phyloP scores from a whole-genome alignment of 2,888 invertebrate species.

The Encarsia formosa region DNA sequence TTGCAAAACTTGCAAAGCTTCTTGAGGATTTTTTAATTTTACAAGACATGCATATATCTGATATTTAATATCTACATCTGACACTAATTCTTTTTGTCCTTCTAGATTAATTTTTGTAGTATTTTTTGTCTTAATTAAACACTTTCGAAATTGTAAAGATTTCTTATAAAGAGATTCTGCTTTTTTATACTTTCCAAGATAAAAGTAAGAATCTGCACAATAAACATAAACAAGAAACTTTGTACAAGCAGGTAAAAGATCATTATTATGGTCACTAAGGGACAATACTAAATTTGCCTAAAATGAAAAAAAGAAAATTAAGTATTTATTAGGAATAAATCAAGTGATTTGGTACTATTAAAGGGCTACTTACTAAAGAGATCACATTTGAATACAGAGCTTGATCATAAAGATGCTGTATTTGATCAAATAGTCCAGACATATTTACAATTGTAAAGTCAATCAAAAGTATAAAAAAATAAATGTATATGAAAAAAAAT shows the following conservation, averaged over 20 bases:
- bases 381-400: slow-evolving; percentile 70
- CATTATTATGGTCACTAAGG: slow-evolving; percentile 63
- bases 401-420: slow-evolving; percentile 66
- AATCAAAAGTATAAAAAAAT: background rate
- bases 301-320: slow-evolving; percentile 29
- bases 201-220: slow-evolving; percentile 67
- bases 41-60: slow-evolving; percentile 67
- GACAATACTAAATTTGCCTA: slow-evolving; percentile 66
- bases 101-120: slow-evolving; percentile 51
- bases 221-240: slow-evolving; percentile 68
- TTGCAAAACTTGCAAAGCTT: slow-evolving; percentile 59
- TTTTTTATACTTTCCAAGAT: slow-evolving; percentile 62
- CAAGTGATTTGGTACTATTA: slow-evolving; percentile 7
- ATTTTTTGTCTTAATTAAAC: slow-evolving; percentile 57
- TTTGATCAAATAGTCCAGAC: slow-evolving; percentile 61
- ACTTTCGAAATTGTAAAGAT: slow-evolving; percentile 63
- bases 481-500: no score
- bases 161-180: slow-evolving; percentile 66
- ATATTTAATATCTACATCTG: slow-evolving; percentile 69
- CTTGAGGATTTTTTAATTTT: slow-evolving; percentile 61
- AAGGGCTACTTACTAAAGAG: slow-evolving; percentile 59
- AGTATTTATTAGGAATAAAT: background rate
- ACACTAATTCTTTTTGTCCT: slow-evolving; percentile 54
- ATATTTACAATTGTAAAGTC: slow-evolving; percentile 42
- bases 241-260: slow-evolving; percentile 57